These are phyloP conservation scores for Centruroides sculpturatus DNA, from an alignment of 1,140 invertebrate genomes.

Conservation along the genomic window DNA sequence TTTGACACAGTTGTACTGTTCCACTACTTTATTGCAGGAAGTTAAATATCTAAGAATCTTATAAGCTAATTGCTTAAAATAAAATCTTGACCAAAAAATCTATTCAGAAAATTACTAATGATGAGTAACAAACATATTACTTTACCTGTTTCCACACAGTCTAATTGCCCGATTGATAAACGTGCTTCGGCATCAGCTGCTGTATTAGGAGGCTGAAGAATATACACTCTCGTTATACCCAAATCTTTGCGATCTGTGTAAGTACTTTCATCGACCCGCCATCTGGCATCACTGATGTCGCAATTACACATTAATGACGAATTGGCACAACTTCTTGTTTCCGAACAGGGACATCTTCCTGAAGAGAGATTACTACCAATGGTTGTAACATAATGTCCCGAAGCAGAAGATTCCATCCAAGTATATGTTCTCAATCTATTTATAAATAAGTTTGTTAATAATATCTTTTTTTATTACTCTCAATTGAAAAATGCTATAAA, in stretches of 20 bases:
- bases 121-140: constrained; percentile 5
- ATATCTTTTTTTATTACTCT: too few species aligned
- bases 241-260: constrained; percentile 60
- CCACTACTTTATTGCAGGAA: too few species aligned
- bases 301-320: constrained; percentile 73
- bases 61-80: too few species aligned
- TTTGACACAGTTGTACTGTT: too few species aligned
- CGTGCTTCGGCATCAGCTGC: constrained; percentile 63
- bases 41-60: too few species aligned
- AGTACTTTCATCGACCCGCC: constrained; percentile 73
- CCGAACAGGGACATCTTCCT: constrained; percentile 27
- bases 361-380: constrained; percentile 9
- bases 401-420: constrained; percentile 70
- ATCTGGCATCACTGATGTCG: constrained; percentile 53
- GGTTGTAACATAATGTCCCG: constrained; percentile 30
- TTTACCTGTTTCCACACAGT: constrained; percentile 87
- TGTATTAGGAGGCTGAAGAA: constrained; percentile 68
- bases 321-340: constrained; percentile 61
- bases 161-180: constrained; percentile 72
- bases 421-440: constrained; percentile 64
- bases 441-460: too few species aligned
- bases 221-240: constrained; percentile 77
- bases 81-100: too few species aligned
- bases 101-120: too few species aligned
- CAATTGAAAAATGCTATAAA: too few species aligned